phyloP scores from a whole-genome alignment of 2,113 vertebrate genomes.

The Procavia capensis region DNA sequence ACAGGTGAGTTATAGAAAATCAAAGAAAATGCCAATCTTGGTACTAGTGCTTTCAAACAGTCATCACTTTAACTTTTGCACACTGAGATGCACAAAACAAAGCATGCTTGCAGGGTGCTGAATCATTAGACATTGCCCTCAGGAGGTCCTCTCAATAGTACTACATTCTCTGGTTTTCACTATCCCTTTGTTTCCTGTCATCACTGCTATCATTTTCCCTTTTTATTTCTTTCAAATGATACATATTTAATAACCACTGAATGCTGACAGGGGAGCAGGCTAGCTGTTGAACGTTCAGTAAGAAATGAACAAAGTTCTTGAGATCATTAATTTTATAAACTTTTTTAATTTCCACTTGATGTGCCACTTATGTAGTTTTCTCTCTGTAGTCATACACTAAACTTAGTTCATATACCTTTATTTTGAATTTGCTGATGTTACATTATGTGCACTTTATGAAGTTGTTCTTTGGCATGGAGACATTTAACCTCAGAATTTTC shows the following conservation, averaged over 20 bases:
- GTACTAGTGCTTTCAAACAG: slow-evolving; percentile 35
- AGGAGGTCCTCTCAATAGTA: background rate
- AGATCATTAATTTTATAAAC: background rate
- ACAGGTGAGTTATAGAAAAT: background rate
- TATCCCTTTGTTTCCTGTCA: background rate
- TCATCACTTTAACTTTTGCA: background rate
- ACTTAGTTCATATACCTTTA: background rate
- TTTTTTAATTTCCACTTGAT: background rate
- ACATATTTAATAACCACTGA: slow-evolving; percentile 1
- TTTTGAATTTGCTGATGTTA: slow-evolving; percentile 21
- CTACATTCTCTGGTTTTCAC: background rate
- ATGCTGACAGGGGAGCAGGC: background rate
- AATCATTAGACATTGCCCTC: background rate
- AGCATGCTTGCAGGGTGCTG: background rate
- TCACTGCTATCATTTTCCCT: background rate
- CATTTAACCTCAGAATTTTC: background rate
- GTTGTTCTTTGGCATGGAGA: background rate
- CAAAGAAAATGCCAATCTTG: slow-evolving; percentile 31
- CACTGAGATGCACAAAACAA: background rate
- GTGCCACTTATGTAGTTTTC: background rate
- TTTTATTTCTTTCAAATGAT: slow-evolving; percentile 23
- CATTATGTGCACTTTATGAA: background rate
- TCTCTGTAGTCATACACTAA: background rate
- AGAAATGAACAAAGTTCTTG: slow-evolving; percentile 1
- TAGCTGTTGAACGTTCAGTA: background rate